Base-by-base conservation (phyloP, 1,140 invertebrate species). In the Prorops nasuta region DNA sequence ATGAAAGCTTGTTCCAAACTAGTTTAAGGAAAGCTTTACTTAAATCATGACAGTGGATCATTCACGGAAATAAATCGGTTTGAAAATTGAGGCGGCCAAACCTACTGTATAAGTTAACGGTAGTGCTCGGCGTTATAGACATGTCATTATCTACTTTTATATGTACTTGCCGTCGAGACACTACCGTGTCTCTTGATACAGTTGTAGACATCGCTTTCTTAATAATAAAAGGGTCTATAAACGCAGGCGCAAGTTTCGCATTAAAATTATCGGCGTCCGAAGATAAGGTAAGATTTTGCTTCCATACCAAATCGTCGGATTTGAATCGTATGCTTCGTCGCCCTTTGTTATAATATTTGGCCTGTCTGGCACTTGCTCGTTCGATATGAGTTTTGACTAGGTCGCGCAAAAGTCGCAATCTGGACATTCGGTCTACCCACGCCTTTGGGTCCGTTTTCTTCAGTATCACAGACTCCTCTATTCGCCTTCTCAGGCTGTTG, bases 231-330 rank as follows among this genome's bases (percentile, higher is more conserved):
- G 54, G 57, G 1, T 54, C 57, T 6, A 48, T 28, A 51, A 10
- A 53, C 38, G 37, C 18, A 14, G 44, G 49, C 15, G 54, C 54
- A 16, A 52, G 41, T 35, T 60, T 53, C 3, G 57, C 49, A 37
- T 18, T n/a, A 20, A 45, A 58, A 28, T 51, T 47, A 12, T 56
- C 44, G 12, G 38, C n/a, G 19, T 46, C 58, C 20, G 53, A 46
- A 7, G 58, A 60, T 19, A 57, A 40, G 6, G 37, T 28, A 34
- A 38, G 42, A 38, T 58, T 53, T 14, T 50, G 41, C 14, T 43
- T 44, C 43, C 43, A 49, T 15, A 63, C 50, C 14, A 42, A 18
- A 0, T 57, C 22, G 9, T 46, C 51, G 3, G 35, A 18, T 2
- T 21, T 6, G 39, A 40, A 54, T 14, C 39, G 18, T 7, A 22